Evolutionary conservation across 2,797 vertebrate genomes (phyloP).

Genomic region (Xyrichtys novacula): DNA sequence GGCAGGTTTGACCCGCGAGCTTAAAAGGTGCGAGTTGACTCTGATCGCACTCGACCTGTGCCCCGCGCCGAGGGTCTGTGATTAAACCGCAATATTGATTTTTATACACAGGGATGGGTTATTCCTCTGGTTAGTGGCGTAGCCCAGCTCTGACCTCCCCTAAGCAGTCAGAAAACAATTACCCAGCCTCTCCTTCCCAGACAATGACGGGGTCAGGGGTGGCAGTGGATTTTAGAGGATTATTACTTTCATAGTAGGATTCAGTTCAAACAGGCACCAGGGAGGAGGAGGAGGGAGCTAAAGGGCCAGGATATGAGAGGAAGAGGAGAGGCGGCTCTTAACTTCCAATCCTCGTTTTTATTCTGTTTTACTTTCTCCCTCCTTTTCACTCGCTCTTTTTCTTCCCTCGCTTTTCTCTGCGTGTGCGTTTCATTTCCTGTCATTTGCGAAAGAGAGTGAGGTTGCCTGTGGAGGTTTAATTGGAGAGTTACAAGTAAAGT

Average conservation of each 20-base stretch:
- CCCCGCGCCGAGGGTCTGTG: conserved; percentile 16
- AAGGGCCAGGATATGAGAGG: conserved; percentile 23
- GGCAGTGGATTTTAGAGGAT: conserved; percentile 63
- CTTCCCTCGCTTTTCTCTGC: neutral
- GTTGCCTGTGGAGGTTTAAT: conserved; percentile 60
- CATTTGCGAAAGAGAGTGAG: conserved; percentile 33
- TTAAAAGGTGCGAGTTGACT: conserved; percentile 10
- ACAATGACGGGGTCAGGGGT: conserved; percentile 65
- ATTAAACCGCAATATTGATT: conserved; percentile 74
- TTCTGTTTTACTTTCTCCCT: conserved; percentile 24
- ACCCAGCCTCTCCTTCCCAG: conserved; percentile 56
- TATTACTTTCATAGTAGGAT: conserved; percentile 70
- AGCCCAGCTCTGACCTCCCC: conserved; percentile 53
- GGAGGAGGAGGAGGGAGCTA: conserved; percentile 21
- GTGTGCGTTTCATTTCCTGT: conserved; percentile 30
- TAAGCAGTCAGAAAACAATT: conserved; percentile 75
- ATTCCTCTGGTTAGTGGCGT: conserved; percentile 30
- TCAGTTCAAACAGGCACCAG: conserved; percentile 56
- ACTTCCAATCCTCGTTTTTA: conserved; percentile 41
- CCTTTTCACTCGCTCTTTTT: conserved; percentile 7
- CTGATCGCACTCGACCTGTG: neutral
- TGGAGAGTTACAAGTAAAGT: conserved; percentile 55
- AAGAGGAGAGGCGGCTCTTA: conserved; percentile 17
- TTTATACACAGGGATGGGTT: conserved; percentile 40
- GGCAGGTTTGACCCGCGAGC: conserved; percentile 25